phyloP scores from a whole-genome alignment of 2,113 vertebrate genomes.

The Alligator sinensis region DNA sequence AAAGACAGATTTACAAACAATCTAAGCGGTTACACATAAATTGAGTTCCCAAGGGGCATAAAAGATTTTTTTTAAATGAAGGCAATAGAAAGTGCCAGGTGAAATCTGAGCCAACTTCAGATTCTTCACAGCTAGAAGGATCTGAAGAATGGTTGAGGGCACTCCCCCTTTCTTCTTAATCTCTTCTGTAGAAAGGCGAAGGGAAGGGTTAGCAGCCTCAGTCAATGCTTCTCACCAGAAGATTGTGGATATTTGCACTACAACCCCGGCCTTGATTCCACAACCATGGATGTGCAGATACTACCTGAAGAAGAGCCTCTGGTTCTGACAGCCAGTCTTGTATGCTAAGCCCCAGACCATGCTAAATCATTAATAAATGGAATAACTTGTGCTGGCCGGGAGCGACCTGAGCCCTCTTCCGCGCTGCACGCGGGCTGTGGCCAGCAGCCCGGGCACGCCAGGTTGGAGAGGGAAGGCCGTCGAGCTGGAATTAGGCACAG shows the following conservation, averaged over 20 bases:
- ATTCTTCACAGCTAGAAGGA: not conserved
- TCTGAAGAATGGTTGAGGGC: not conserved
- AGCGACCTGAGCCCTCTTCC: no score
- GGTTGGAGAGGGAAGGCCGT: no score
- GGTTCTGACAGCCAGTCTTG: not conserved
- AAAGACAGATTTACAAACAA: not conserved
- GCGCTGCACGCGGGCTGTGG: no score
- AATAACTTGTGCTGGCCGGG: not conserved
- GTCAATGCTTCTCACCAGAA: not conserved
- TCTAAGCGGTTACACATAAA: not conserved
- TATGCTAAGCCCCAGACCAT: not conserved
- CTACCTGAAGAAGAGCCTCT: not conserved
- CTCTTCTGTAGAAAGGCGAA: not conserved
- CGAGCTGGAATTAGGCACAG: no score
- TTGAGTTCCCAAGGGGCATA: not conserved
- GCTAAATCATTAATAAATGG: fast-evolving
- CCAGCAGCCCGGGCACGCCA: no score
- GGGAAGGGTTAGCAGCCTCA: not conserved
- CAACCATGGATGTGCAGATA: not conserved
- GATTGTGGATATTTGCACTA: fast-evolving
- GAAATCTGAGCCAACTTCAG: no score
- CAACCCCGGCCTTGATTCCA: not conserved
- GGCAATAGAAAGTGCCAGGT: not conserved
- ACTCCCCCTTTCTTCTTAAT: not conserved
- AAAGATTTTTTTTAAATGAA: not conserved